phyloP scores from a whole-genome alignment of 2,888 invertebrate genomes.

The Nomada flava region DNA sequence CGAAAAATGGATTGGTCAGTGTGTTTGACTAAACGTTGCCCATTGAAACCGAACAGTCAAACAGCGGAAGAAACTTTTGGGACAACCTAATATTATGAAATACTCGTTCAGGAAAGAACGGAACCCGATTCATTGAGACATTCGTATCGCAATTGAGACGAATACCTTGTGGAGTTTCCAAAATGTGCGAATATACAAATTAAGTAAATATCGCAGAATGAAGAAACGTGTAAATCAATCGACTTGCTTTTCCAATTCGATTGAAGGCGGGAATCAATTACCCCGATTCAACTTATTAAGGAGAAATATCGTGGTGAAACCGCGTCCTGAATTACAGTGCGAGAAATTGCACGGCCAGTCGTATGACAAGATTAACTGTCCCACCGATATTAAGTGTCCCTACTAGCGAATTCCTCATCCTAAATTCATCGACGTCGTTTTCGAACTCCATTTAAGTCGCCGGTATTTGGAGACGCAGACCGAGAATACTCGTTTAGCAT shows the following conservation, averaged over 20 bases:
- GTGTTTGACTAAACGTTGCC: no score
- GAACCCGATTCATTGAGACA: background rate
- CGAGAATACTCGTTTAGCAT: background rate
- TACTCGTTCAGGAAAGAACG: no score
- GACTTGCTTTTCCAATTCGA: background rate
- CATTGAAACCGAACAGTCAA: no score
- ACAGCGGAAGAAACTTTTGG: no score
- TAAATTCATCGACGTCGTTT: conserved; percentile 39
- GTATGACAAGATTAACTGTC: conserved; percentile 45
- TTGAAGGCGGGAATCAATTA: conserved; percentile 22
- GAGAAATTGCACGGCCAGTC: conserved; percentile 49
- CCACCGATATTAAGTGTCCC: conserved; percentile 48
- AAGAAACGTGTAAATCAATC: no score
- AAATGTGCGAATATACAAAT: no score
- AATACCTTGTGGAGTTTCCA: no score
- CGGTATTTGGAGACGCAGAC: background rate
- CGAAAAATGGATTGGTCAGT: no score
- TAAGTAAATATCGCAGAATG: no score
- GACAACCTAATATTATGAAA: no score
- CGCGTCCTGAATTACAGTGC: conserved; percentile 48
- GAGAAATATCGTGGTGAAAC: conserved; percentile 52
- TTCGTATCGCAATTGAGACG: background rate
- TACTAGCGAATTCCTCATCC: conserved; percentile 27
- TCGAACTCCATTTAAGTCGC: conserved; percentile 9
- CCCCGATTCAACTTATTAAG: conserved; percentile 34